A percentile compares a stretch with the other conserved stretches of the same genome.
phyloP scores from a whole-genome alignment of 2,113 vertebrate genomes.

The Cryptomyrus ogoouensis region DNA sequence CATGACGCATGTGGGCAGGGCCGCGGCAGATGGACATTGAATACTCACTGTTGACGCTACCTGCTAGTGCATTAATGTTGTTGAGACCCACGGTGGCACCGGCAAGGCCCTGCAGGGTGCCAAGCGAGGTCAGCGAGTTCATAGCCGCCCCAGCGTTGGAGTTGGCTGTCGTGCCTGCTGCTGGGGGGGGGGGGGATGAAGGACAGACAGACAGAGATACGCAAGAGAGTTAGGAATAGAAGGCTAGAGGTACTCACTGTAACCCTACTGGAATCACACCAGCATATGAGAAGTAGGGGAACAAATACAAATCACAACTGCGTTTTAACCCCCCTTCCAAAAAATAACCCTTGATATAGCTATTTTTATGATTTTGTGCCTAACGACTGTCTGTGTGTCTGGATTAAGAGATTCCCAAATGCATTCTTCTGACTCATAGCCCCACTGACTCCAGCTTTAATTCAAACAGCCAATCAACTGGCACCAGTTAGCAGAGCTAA shows the following conservation, averaged over 20 bases:
- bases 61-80: slow-evolving; percentile 92
- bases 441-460: neutral
- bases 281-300: neutral
- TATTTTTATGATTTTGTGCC: neutral
- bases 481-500: neutral
- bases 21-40: slow-evolving; percentile 37
- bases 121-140: slow-evolving; percentile 89
- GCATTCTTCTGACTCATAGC: neutral
- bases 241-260: neutral
- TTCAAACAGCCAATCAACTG: neutral
- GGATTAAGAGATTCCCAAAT: neutral
- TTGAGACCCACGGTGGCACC: slow-evolving; percentile 87
- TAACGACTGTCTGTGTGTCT: neutral
- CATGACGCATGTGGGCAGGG: slow-evolving; percentile 14
- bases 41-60: slow-evolving; percentile 83
- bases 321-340: neutral
- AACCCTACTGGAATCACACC: neutral
- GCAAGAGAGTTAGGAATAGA: neutral
- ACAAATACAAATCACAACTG: neutral
- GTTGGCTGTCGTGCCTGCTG: slow-evolving; percentile 78
- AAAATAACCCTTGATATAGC: neutral
- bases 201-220: neutral
- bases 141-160: slow-evolving; percentile 83
- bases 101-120: slow-evolving; percentile 85
- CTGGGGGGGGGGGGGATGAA: slow-evolving; percentile 10